These are phyloP conservation scores for Echinarachnius parma DNA, from an alignment of 53 echinoderm and acorn worm species.

Conservation along the genomic window DNA sequence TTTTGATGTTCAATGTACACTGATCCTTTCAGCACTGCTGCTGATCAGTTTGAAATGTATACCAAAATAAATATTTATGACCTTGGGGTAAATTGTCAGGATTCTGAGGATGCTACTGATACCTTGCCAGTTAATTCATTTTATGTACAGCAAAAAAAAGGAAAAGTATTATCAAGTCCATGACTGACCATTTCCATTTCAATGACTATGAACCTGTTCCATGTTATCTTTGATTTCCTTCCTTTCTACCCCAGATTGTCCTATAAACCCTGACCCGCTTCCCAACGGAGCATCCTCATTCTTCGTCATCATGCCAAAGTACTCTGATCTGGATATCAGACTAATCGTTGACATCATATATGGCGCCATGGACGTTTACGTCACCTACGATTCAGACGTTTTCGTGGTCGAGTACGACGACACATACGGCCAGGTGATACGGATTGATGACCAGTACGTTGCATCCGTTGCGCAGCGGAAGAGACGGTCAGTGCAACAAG, in stretches of 20 bases:
- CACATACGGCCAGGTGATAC: conserved; percentile 56
- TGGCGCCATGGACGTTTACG: conserved; percentile 82
- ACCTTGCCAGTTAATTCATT: no score
- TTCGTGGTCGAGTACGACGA: conserved; percentile 60
- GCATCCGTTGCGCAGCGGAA: conserved; percentile 42
- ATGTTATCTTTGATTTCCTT: no score
- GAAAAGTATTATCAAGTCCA: no score
- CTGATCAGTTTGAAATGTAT: no score
- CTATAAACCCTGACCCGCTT: conserved; percentile 57
- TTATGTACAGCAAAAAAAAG: no score
- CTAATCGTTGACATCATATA: conserved; percentile 83
- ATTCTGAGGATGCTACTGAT: no score
- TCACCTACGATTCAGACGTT: conserved; percentile 66
- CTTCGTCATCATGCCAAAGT: conserved; percentile 89
- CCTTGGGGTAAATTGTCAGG: no score
- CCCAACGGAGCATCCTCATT: conserved; percentile 63
- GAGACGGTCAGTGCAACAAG: conserved; percentile 12
- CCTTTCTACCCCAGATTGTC: conserved; percentile 55
- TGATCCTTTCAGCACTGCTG: no score
- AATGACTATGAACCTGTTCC: no score
- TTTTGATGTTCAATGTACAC: no score
- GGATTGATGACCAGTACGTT: conserved; percentile 50
- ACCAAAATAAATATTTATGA: no score
- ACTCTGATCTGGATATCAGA: conserved; percentile 87
- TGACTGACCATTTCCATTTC: no score